phyloP scores from a whole-genome alignment of 2,888 invertebrate genomes.

The Ectobius pallidus region DNA sequence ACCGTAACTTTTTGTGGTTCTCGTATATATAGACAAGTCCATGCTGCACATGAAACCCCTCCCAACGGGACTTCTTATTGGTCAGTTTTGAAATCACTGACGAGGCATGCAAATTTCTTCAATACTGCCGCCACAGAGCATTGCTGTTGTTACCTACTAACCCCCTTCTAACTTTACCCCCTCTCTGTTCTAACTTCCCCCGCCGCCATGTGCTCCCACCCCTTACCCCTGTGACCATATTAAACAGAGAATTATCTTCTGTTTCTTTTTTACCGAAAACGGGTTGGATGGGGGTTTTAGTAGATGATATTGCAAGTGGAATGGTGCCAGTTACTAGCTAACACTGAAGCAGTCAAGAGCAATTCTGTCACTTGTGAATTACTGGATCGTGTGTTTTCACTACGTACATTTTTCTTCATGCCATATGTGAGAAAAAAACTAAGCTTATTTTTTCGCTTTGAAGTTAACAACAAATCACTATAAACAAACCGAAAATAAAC shows the following conservation, averaged over 20 bases:
- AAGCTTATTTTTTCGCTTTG: not conserved
- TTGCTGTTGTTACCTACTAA: not conserved
- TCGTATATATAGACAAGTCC: slow-evolving; percentile 10
- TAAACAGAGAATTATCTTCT: slow-evolving; percentile 1
- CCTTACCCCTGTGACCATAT: not conserved
- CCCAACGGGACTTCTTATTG: slow-evolving; percentile 32
- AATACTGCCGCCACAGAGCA: not conserved
- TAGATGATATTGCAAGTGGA: not conserved
- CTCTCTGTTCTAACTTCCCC: not conserved
- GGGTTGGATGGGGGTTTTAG: not conserved
- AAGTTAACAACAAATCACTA: not conserved
- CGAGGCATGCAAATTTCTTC: slow-evolving; percentile 45
- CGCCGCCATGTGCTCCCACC: not conserved
- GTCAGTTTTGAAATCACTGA: slow-evolving; percentile 33
- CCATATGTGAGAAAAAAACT: not conserved
- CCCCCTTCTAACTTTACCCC: slow-evolving; percentile 5
- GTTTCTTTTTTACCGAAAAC: slow-evolving; percentile 6
- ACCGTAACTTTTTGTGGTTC: slow-evolving; percentile 20
- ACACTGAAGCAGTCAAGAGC: not conserved
- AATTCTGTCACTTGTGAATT: not conserved
- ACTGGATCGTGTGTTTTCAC: not conserved
- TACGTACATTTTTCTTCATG: not conserved
- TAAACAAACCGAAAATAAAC: not conserved
- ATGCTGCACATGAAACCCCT: slow-evolving; percentile 22
- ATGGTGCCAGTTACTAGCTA: slow-evolving; percentile 28